phyloP scores from a whole-genome alignment of 2,797 vertebrate species.

The Neomorphus geoffroyi region DNA sequence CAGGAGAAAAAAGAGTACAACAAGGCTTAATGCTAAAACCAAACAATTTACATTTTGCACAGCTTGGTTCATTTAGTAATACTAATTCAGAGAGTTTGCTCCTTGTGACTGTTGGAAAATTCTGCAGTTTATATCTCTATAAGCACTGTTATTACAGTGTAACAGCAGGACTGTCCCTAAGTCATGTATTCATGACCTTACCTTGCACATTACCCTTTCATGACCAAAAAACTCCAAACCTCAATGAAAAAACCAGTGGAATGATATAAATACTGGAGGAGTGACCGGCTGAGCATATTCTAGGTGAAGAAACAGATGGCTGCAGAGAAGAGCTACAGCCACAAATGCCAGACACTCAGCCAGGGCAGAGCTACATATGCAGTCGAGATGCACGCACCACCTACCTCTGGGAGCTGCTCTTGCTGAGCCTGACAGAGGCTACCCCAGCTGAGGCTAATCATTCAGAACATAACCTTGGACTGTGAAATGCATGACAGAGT shows the following conservation, averaged over 20 bases:
- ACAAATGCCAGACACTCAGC: accelerated
- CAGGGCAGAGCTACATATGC: background rate
- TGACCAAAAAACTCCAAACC: background rate
- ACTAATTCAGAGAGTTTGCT: background rate
- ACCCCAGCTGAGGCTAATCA: background rate
- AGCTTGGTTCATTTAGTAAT: background rate
- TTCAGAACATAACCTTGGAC: background rate
- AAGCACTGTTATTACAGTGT: background rate
- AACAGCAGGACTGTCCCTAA: background rate
- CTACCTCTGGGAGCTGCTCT: background rate
- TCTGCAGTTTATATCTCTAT: background rate
- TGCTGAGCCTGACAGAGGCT: background rate
- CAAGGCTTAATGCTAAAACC: background rate
- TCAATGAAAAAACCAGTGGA: background rate
- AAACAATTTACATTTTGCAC: background rate
- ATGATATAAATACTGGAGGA: background rate
- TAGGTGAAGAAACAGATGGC: background rate
- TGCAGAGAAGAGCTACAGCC: background rate
- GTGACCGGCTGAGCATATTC: background rate
- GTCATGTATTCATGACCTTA: background rate
- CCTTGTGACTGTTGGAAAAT: background rate
- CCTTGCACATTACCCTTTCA: background rate
- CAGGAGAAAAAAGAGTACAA: background rate
- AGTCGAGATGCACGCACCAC: background rate
- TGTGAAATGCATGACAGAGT: background rate